Conservation (phyloP, 2,797 vertebrate genomes). For the Stomatorhinus walkeri region DNA sequence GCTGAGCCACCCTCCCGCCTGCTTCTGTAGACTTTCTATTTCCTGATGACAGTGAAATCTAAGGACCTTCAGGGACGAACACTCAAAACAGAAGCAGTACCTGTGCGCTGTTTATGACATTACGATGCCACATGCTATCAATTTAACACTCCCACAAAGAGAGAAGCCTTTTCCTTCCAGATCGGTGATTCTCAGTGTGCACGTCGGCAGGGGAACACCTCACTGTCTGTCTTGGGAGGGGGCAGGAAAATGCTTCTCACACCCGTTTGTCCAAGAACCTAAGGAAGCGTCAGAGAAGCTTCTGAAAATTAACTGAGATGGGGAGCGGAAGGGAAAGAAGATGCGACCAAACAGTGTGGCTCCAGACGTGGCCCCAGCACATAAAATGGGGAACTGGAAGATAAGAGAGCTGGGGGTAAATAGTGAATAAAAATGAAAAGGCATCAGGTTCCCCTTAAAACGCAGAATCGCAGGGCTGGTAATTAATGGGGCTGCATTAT, state of each 20-base stretch:
- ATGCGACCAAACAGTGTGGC: neutral
- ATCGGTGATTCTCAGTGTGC: neutral
- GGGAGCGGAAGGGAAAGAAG: neutral
- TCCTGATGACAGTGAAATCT: slow-evolving; percentile 28
- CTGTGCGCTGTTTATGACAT: neutral
- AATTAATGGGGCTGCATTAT: slow-evolving; percentile 6
- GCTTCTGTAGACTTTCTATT: slow-evolving; percentile 33
- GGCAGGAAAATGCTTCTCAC: neutral
- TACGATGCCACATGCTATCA: neutral
- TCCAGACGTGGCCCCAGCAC: neutral
- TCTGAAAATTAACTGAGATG: slow-evolving; percentile 33
- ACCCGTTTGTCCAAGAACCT: neutral
- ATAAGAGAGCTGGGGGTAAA: neutral
- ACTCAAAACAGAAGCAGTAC: slow-evolving; percentile 31
- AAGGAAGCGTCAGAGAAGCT: neutral
- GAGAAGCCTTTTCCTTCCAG: neutral
- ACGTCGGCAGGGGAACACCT: neutral
- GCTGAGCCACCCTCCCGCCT: slow-evolving; percentile 11
- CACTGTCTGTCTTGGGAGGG: neutral
- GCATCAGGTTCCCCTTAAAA: too few relatives aligned
- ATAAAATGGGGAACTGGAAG: neutral
- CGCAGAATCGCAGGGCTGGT: neutral
- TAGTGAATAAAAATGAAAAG: neutral
- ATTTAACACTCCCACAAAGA: neutral
- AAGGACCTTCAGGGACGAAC: neutral